These are phyloP conservation scores for Rhinella marina DNA, from an alignment of 2,797 vertebrate genomes.

Conservation along the genomic window DNA sequence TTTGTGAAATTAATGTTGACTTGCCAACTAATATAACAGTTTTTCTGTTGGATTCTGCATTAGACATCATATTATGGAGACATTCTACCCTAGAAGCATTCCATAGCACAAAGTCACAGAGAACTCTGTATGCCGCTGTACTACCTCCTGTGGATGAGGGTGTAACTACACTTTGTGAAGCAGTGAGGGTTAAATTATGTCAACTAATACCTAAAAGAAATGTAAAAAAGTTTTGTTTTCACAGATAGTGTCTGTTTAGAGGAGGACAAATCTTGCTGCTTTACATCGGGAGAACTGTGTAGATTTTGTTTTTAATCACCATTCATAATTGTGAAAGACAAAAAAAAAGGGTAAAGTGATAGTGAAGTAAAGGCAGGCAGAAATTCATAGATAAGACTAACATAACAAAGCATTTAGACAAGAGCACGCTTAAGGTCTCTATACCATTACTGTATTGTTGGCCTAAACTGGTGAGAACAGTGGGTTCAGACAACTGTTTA, in stretches of 20 bases:
- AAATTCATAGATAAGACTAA: no score
- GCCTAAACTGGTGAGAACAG: no score
- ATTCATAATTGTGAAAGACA: not conserved
- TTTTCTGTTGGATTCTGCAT: not conserved
- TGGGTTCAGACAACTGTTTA: no score
- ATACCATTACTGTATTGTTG: no score
- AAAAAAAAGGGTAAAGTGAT: not conserved
- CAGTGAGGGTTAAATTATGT: not conserved
- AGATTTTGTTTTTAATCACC: not conserved
- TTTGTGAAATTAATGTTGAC: not conserved
- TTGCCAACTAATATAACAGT: not conserved
- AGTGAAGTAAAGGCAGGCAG: no score
- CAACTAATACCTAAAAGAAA: not conserved
- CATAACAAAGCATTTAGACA: no score
- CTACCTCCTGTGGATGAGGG: not conserved
- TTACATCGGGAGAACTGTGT: not conserved
- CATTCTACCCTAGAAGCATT: not conserved
- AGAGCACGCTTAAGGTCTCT: no score
- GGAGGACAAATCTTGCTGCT: not conserved
- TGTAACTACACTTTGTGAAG: not conserved
- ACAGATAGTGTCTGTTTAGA: not conserved
- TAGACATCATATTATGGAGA: not conserved
- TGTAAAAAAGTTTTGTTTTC: not conserved
- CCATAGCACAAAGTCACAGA: not conserved
- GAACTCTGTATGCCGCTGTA: not conserved